Evolutionary conservation across 2,797 vertebrate species (phyloP), one percentile per base, ranked within the genome.

Genomic region (Falco naumanni): DNA sequence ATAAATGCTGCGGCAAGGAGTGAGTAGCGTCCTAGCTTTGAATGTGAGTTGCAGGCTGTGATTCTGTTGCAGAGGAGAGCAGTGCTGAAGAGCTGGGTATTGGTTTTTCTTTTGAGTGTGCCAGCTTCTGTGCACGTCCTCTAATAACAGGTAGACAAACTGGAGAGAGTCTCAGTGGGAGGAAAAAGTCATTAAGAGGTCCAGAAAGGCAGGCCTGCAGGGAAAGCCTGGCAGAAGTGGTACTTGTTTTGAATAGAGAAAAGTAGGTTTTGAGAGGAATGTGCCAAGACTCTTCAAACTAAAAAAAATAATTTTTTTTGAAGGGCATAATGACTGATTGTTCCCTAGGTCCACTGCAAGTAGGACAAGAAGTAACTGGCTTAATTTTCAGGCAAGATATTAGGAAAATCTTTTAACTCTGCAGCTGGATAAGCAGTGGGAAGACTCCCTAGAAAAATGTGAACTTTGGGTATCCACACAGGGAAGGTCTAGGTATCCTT

Each of bases 301-400:
- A 15, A 50, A 82, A 53, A 45, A 50, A 41, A 3, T 6, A 22
- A 8, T 10, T 31, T 57, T 74, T 84, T 87, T 91, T 57, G 33
- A 64, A 92, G 84, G 37, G 11, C 60, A 71, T 50, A 93, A 74
- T 89, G 87, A 64, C 68, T 0, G 0, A 22, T 90, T 94, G 78
- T 93, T 95, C 75, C 57, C 25, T 50, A 26, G 26, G 56, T 78
- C 80, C 8, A 3, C 65, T 84, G 54, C 54, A 90, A 93, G 48
- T 74, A 84, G 93, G 77, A 53, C 93, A 76, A 81, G 88, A 79
- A 86, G 29, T 59, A 93, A 50, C 50, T 74, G 84, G 48, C 48
- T 93, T 90, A 12, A 41, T 89, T 96, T 93, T 84, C 31, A 77
- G 78, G 70, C 68, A 64, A 85, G 60, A n/a, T 80, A 48, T 41